phyloP scores from a whole-genome alignment of 2,888 invertebrate genomes.

The Chromoteleia sp. region DNA sequence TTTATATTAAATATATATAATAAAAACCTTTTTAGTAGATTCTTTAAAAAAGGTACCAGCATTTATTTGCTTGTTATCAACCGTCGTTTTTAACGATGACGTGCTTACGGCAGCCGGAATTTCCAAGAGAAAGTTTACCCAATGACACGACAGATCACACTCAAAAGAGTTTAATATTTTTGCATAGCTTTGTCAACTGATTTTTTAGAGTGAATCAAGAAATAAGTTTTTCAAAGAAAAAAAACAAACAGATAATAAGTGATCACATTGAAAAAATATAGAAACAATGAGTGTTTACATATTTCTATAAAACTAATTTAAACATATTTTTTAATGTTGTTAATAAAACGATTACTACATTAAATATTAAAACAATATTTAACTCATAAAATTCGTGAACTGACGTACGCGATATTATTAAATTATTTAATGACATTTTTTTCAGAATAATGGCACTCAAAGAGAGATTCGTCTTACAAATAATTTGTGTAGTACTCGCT shows the following conservation, averaged over 20 bases:
- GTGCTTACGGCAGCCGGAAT: conserved; percentile 73
- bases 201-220: background rate
- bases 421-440: conserved; percentile 1
- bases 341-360: no score
- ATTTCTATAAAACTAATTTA: no score
- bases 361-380: no score
- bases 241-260: no score
- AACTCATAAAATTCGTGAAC: no score
- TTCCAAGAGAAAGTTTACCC: conserved; percentile 77
- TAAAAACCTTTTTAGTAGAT: no score
- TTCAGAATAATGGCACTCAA: conserved; percentile 45
- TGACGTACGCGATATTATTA: no score
- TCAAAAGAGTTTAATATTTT: conserved; percentile 46
- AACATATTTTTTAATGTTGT: no score
- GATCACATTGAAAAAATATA: no score
- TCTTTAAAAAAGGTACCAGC: conserved; percentile 38
- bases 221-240: background rate
- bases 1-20: no score
- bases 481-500: conserved; percentile 1
- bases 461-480: conserved; percentile 16
- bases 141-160: conserved; percentile 45
- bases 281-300: no score
- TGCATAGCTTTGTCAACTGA: conserved; percentile 45
- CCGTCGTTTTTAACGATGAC: conserved; percentile 26
- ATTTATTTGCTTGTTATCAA: conserved; percentile 53